Base-by-base conservation (phyloP, 2,113 vertebrate genomes). In the Clupea harengus region DNA sequence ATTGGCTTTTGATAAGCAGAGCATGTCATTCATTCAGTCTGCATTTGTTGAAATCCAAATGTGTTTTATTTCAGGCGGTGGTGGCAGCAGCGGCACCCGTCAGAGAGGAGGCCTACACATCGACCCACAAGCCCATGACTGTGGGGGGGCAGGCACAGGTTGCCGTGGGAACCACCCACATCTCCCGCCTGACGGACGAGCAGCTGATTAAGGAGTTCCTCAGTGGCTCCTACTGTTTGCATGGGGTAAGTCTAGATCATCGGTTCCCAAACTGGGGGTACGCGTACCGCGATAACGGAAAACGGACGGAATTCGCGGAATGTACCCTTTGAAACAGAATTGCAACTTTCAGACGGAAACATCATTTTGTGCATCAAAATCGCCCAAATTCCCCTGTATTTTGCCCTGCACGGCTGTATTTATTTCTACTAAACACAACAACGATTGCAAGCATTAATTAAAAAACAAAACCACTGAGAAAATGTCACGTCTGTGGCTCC, bases 191-290 rank as follows among this genome's bases (percentile, higher is more conserved):
- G 89, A 99, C 98, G 0, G 99, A 99, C 11, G 97, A 99, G 67
- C 98, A 99, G 82, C 97, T 99, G 6, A 98, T 99, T 89, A 98
- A 97, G 89, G 99, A 99, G 89, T 99, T 99, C 92, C 96, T 99
- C 60, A 98, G 97, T 64, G 99, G 99, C 46, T 99, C 97, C 0
- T 99, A 99, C 88, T 99, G 99, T 91, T 96, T 99, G 90, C 99
- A 99, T 2, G 99, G 99, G 96, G 98, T 99, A 60, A 60, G 54
- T 60, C 18, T 60, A 60, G 17, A 20, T 0, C 7, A 47, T 6
- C 11, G 46, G 7, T 47, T 47, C 46, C 46, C 46, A 47, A 8
- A 47, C 46, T 47, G 46, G 4, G 45, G 2, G 46, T n/a, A n/a
- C n/a, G n/a, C n/a, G n/a, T n/a, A n/a, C n/a, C n/a, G n/a, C n/a